A percentile compares a stretch with the other conserved stretches of the same genome.
phyloP scores from a whole-genome alignment of 2,113 vertebrate genomes.

The Cinclus cinclus region DNA sequence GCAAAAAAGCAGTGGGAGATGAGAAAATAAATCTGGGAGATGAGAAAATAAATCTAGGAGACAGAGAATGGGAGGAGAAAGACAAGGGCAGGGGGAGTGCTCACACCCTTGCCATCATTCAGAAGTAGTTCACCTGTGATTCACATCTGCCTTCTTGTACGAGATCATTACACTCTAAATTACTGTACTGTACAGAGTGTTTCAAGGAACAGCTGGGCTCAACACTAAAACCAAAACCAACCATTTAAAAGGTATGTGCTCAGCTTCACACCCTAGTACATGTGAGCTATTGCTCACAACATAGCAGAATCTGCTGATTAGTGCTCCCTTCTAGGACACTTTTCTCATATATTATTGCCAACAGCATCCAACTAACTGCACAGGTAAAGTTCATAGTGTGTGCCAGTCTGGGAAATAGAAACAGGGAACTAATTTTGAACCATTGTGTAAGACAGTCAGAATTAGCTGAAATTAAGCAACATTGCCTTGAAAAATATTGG shows the following conservation, averaged over 20 bases:
- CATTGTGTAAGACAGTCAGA: background rate
- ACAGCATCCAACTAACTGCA: background rate
- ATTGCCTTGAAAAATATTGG: background rate
- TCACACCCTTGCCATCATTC: background rate
- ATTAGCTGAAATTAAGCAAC: background rate
- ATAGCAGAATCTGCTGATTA: background rate
- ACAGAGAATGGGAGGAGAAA: background rate
- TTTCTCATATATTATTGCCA: background rate
- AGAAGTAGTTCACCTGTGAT: constrained; percentile 7
- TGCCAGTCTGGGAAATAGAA: background rate
- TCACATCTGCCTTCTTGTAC: background rate
- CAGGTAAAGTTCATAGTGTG: fast-evolving
- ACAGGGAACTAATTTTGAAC: background rate
- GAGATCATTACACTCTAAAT: background rate
- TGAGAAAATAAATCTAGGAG: background rate
- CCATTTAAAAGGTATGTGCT: constrained; percentile 6
- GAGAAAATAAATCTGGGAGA: background rate
- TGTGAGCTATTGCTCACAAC: background rate
- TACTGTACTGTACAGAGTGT: background rate
- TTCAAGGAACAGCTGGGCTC: constrained; percentile 22
- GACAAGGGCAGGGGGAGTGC: background rate
- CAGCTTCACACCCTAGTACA: background rate
- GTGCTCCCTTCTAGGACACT: background rate
- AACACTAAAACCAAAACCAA: constrained; percentile 11
- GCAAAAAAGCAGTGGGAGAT: background rate